phyloP scores from a whole-genome alignment of 1,140 invertebrate genomes.

The Eriosoma lanigerum region DNA sequence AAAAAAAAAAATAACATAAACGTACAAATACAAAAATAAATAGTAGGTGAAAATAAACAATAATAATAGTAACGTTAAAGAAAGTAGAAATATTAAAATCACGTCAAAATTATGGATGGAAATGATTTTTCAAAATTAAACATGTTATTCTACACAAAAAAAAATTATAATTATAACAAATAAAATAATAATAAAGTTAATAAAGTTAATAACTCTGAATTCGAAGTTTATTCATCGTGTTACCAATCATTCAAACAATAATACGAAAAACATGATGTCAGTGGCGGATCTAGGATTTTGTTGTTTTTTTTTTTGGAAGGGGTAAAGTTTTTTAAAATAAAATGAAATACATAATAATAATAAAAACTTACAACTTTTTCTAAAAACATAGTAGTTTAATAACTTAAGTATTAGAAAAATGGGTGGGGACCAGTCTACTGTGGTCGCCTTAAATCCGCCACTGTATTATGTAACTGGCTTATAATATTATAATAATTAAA shows the following conservation, averaged over 20 bases:
- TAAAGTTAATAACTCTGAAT: neutral
- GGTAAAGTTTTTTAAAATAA: no score
- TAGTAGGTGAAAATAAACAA: slow-evolving; percentile 18
- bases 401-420: no score
- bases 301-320: no score
- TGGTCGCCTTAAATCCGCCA: no score
- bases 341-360: no score
- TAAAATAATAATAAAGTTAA: neutral
- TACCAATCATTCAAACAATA: slow-evolving; percentile 6
- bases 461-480: no score
- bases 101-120: neutral
- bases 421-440: no score
- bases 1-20: neutral
- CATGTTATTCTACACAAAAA: neutral
- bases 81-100: neutral
- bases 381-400: no score
- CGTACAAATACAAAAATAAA: slow-evolving; percentile 1
- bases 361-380: no score
- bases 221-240: neutral
- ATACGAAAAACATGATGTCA: no score
- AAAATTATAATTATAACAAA: neutral
- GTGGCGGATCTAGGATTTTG: no score
- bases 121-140: neutral
- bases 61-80: slow-evolving; percentile 16
- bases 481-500: neutral